Evolutionary conservation across 2,797 vertebrate genomes (phyloP), one percentile per base, ranked within the genome.

Genomic region (Fistularia commersonii): DNA sequence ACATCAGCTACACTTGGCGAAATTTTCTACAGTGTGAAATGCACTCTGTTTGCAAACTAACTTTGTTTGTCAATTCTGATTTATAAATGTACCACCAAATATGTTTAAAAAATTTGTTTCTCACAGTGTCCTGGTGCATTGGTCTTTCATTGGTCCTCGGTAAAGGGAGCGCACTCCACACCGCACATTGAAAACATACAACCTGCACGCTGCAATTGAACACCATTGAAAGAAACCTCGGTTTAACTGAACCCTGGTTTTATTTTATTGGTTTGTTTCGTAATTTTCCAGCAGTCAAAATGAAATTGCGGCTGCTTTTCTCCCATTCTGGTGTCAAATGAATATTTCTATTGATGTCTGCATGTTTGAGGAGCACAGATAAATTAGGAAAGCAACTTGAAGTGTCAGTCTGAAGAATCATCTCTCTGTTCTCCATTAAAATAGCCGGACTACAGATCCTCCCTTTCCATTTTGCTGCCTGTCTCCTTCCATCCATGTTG

Each of bases 331-430:
- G 49, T 54, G 42, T 56, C 68, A 43, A 41, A 6, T 10, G 55
- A 66, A 60, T 48, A 53, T 69, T 71, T 80, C 65, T 59, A 38
- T 66, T 52, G 65, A 54, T 63, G 65, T 66, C 66, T 64, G 1
- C 59, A 51, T 73, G 70, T 79, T 74, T 74, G 61, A 76, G 66
- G 46, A 61, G 63, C 79, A 58, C 61, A 72, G 74, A 79, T 77
- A 73, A 82, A 85, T 85, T 75, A 83, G 70, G 72, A 72, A 76
- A 76, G 53, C 69, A 43, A 80, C 72, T 71, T 58, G 31, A 69
- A 57, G 62, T 61, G 76, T 77, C 81, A 83, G 66, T 66, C 73
- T 81, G 77, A 81, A 77, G 71, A 81, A 79, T 77, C 54, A 71
- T 69, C 61, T 60, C 63, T 64, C 70, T 64, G 63, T 76, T 81